A percentile compares a stretch with the other conserved stretches of the same genome.
These are phyloP conservation scores for Mactromeris polynyma DNA, from an alignment of 2,888 invertebrate species.

Conservation along the genomic window DNA sequence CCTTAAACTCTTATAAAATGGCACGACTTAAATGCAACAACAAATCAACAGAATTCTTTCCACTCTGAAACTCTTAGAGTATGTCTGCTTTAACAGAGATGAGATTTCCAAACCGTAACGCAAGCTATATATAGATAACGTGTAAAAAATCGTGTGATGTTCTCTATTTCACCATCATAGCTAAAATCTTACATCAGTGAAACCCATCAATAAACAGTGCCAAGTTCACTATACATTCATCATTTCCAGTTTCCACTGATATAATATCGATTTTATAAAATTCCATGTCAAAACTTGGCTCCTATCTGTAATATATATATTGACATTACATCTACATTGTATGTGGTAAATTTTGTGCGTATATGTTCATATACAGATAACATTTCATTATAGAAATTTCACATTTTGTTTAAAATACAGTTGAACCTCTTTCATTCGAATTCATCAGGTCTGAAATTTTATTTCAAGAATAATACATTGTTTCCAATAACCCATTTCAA, in stretches of 20 bases:
- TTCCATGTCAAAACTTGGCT: not conserved
- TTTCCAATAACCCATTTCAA: too few species aligned
- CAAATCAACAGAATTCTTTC: not conserved
- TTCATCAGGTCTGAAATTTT: too few species aligned
- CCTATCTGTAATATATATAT: not conserved
- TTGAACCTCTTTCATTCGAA: too few species aligned
- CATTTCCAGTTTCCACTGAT: not conserved
- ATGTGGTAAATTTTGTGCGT: too few species aligned
- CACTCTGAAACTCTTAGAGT: too few species aligned
- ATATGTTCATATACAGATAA: too few species aligned
- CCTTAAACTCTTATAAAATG: not conserved
- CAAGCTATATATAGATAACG: not conserved
- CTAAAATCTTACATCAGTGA: not conserved
- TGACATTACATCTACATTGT: not conserved
- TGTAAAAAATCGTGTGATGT: not conserved
- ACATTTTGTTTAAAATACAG: too few species aligned
- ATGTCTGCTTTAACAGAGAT: not conserved
- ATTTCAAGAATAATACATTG: too few species aligned
- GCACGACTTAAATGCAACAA: not conserved
- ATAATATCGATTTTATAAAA: not conserved
- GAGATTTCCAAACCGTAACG: not conserved
- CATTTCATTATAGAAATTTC: too few species aligned
- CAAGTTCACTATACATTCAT: not conserved
- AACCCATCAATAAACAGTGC: not conserved
- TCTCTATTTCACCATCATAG: not conserved